Evolutionary conservation across 2,888 invertebrate species (phyloP).

Genomic region (Zootermopsis nevadensis): DNA sequence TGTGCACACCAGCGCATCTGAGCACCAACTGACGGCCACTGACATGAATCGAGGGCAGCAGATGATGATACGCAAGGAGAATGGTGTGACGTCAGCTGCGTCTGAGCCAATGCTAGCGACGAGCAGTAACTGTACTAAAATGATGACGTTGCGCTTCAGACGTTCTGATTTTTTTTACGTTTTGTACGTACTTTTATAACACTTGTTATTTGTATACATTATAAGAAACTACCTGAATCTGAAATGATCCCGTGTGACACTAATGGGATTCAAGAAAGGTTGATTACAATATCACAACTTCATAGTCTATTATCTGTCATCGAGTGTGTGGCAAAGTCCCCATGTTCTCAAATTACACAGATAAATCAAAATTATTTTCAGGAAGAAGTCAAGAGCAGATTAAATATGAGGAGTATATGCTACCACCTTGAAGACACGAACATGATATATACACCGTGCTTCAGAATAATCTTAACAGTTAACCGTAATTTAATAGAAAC

Average conservation of each 20-base stretch:
- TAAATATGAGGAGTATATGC: too few relatives aligned
- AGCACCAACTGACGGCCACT: not conserved
- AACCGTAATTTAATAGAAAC: too few relatives aligned
- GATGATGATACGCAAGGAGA: conserved; percentile 1
- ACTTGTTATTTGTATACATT: not conserved
- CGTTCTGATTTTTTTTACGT: not conserved
- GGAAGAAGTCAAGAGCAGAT: too few relatives aligned
- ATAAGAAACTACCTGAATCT: not conserved
- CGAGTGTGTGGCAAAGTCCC: too few relatives aligned
- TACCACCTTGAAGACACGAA: too few relatives aligned
- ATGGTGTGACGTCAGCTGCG: conserved; percentile 20
- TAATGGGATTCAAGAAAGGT: too few relatives aligned
- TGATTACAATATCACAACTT: too few relatives aligned
- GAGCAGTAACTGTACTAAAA: conserved; percentile 9
- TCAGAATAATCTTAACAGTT: too few relatives aligned
- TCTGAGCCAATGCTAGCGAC: conserved; percentile 1
- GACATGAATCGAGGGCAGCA: conserved; percentile 16
- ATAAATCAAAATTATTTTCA: too few relatives aligned
- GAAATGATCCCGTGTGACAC: not conserved
- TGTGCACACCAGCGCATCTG: not conserved
- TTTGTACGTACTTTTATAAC: not conserved
- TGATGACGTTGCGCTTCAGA: conserved; percentile 20
- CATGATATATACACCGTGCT: too few relatives aligned
- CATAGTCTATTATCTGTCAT: too few relatives aligned
- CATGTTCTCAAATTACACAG: too few relatives aligned